Conservation (phyloP, 2,888 invertebrate genomes). For the Volucella bombylans region DNA sequence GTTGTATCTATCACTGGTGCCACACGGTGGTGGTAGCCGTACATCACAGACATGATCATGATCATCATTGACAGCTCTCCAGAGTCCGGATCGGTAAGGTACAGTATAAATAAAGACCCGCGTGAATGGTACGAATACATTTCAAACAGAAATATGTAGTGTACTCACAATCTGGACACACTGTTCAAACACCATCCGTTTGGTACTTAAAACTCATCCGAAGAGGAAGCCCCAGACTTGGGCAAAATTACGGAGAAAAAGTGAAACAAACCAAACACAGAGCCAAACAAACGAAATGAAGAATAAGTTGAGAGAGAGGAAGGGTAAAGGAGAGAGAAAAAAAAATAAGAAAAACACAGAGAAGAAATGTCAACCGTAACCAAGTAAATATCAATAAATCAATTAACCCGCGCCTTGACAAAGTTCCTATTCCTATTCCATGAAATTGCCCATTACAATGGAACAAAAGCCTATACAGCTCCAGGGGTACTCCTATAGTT, state of each 20-base stretch:
- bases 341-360: background rate
- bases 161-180: slow-evolving; percentile 26
- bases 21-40: slow-evolving; percentile 26
- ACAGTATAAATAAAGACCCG: slow-evolving; percentile 59
- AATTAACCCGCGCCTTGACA: slow-evolving; percentile 78
- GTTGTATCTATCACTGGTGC: background rate
- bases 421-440: slow-evolving; percentile 75
- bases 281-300: slow-evolving; percentile 14
- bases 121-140: slow-evolving; percentile 49
- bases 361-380: slow-evolving; percentile 77
- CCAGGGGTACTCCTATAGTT: slow-evolving; percentile 19
- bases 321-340: background rate
- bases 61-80: slow-evolving; percentile 27
- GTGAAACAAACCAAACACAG: slow-evolving; percentile 63
- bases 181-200: slow-evolving; percentile 70
- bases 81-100: slow-evolving; percentile 26
- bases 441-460: slow-evolving; percentile 76
- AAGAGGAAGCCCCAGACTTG: slow-evolving; percentile 15
- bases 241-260: slow-evolving; percentile 68
- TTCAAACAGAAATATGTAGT: slow-evolving; percentile 68
- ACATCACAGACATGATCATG: slow-evolving; percentile 60
- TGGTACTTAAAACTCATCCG: slow-evolving; percentile 69
- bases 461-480: slow-evolving; percentile 69
- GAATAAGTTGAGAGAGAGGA: slow-evolving; percentile 3
- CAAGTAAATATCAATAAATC: slow-evolving; percentile 82